phyloP scores from a whole-genome alignment of 2,888 invertebrate genomes.

The Eristalinus aeneus region DNA sequence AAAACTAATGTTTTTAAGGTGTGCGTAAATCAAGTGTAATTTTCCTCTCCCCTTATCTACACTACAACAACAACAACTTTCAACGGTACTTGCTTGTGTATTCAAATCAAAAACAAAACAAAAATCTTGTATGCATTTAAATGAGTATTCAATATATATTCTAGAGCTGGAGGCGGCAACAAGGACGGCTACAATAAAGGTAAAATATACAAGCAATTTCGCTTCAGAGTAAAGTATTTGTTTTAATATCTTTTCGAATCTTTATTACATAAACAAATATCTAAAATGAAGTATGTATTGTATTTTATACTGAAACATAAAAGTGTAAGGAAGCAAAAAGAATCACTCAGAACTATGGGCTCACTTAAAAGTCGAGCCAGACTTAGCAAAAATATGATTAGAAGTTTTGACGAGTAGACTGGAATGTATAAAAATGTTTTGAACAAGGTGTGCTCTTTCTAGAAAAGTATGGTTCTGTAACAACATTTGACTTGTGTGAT shows the following conservation, averaged over 20 bases:
- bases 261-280: slow-evolving; percentile 62
- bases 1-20: slow-evolving; percentile 53
- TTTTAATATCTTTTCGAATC: slow-evolving; percentile 68
- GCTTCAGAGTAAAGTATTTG: slow-evolving; percentile 80
- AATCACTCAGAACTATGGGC: no score
- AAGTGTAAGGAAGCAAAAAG: not conserved
- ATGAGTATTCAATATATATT: slow-evolving; percentile 80
- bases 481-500: no score
- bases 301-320: not conserved
- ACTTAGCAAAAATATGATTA: no score
- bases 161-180: slow-evolving; percentile 93
- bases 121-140: slow-evolving; percentile 75
- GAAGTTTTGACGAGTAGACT: no score
- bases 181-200: slow-evolving; percentile 98
- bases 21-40: slow-evolving; percentile 53
- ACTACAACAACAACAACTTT: slow-evolving; percentile 69
- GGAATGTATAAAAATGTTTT: no score
- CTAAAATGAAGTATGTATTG: not conserved
- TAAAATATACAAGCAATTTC: slow-evolving; percentile 84
- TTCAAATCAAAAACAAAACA: slow-evolving; percentile 49
- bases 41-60: slow-evolving; percentile 57
- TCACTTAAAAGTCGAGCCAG: no score
- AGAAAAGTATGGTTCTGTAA: no score
- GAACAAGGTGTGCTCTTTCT: no score
- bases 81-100: slow-evolving; percentile 74